Percentiles rank a stretch among this genome's conserved stretches.
phyloP scores from a whole-genome alignment of 1,140 invertebrate genomes.

The Spodoptera litura region DNA sequence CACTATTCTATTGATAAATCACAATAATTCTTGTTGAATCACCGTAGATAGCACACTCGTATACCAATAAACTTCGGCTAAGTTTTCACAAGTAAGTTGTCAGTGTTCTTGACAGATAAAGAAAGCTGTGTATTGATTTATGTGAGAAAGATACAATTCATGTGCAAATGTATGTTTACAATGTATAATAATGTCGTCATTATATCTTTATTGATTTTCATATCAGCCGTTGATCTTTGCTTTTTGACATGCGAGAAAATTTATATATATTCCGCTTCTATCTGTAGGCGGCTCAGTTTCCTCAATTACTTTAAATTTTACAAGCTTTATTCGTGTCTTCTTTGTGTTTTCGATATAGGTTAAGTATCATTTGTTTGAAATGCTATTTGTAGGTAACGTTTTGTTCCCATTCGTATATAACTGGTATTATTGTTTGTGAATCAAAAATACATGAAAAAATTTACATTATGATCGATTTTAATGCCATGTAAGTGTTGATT shows the following conservation, averaged over 20 bases:
- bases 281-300: conserved; percentile 29
- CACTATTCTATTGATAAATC: conserved; percentile 24
- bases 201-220: conserved; percentile 51
- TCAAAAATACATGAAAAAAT: not conserved
- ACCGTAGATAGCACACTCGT: conserved; percentile 21
- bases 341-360: conserved; percentile 19
- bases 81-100: conserved; percentile 42
- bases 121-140: conserved; percentile 40
- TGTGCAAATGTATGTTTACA: conserved; percentile 54
- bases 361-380: conserved; percentile 1
- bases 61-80: conserved; percentile 14
- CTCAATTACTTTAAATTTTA: conserved; percentile 43
- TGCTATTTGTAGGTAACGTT: conserved; percentile 1
- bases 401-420: conserved; percentile 13
- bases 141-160: conserved; percentile 44
- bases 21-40: conserved; percentile 6
- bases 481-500: conserved; percentile 20
- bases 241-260: conserved; percentile 43
- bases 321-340: conserved; percentile 14
- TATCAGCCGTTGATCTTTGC: conserved; percentile 47
- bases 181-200: conserved; percentile 51
- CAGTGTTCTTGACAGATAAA: conserved; percentile 36
- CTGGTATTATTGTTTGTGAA: conserved; percentile 23
- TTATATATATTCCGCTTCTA: conserved; percentile 25
- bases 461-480: conserved; percentile 30